Conservation (phyloP, 2,113 vertebrate genomes). For the Nannospalax galili region DNA sequence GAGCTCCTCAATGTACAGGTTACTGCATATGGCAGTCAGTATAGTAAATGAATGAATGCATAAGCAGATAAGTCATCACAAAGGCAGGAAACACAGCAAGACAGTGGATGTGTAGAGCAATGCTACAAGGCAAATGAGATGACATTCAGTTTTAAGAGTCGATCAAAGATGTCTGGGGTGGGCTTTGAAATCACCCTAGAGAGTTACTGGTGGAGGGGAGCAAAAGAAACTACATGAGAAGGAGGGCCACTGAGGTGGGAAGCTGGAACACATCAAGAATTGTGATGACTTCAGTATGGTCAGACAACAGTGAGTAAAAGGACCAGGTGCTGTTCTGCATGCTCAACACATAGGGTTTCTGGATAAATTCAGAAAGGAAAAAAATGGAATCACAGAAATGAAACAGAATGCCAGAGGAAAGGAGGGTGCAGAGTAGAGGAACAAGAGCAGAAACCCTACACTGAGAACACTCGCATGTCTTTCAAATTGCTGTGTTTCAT, state of each 20-base stretch:
- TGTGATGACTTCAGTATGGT: not conserved
- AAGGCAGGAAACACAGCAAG: not conserved
- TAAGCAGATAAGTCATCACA: not conserved
- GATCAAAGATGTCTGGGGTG: not conserved
- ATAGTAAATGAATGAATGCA: not conserved
- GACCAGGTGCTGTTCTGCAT: not conserved
- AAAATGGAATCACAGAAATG: not conserved
- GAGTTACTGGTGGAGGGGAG: not conserved
- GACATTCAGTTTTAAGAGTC: not conserved
- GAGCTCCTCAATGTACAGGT: not conserved
- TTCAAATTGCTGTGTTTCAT: not conserved
- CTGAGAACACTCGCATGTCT: not conserved
- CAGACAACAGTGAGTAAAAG: not conserved
- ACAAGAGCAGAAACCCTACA: not conserved
- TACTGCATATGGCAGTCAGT: not conserved
- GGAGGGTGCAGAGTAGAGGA: not conserved
- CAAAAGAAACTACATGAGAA: not conserved
- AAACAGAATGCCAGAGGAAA: not conserved
- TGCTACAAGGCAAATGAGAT: not conserved
- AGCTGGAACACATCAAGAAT: not conserved
- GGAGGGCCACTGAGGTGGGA: not conserved
- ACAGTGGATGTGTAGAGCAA: not conserved
- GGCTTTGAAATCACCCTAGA: not conserved
- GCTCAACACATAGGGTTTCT: not conserved
- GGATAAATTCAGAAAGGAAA: slow-evolving; percentile 6